Conservation (phyloP, 2,797 vertebrate genomes). For the Labeo calbasu region DNA sequence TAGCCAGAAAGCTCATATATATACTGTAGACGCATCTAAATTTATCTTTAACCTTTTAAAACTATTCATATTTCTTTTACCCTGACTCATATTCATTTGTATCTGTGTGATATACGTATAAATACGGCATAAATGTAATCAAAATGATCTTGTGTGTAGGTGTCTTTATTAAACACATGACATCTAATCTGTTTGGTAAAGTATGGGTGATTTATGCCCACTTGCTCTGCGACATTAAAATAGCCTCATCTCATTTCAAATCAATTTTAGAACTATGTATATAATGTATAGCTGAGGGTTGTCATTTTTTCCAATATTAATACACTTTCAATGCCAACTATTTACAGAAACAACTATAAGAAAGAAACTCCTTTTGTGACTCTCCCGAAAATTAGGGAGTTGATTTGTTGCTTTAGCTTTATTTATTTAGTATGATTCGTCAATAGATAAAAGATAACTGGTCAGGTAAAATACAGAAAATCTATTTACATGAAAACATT, state of each 20-base stretch:
- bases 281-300: background rate
- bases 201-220: background rate
- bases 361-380: too few relatives aligned
- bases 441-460: too few relatives aligned
- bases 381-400: too few relatives aligned
- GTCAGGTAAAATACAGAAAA: too few relatives aligned
- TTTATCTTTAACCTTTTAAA: background rate
- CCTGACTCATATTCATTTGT: background rate
- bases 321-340: background rate
- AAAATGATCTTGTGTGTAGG: background rate
- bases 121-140: background rate
- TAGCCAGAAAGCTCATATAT: background rate
- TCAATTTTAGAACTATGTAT: background rate
- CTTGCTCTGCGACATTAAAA: background rate
- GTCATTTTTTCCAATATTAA: background rate
- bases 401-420: too few relatives aligned
- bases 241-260: background rate
- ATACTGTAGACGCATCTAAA: background rate
- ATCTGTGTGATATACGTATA: background rate
- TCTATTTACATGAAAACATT: too few relatives aligned
- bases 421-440: too few relatives aligned
- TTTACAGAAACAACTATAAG: background rate
- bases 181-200: background rate
- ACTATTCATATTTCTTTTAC: background rate
- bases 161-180: slow-evolving; percentile 2